A percentile compares a stretch with the other conserved stretches of the same genome.
These are phyloP conservation scores for Tinamus guttatus DNA, from an alignment of 2,113 vertebrate species.

Conservation along the genomic window DNA sequence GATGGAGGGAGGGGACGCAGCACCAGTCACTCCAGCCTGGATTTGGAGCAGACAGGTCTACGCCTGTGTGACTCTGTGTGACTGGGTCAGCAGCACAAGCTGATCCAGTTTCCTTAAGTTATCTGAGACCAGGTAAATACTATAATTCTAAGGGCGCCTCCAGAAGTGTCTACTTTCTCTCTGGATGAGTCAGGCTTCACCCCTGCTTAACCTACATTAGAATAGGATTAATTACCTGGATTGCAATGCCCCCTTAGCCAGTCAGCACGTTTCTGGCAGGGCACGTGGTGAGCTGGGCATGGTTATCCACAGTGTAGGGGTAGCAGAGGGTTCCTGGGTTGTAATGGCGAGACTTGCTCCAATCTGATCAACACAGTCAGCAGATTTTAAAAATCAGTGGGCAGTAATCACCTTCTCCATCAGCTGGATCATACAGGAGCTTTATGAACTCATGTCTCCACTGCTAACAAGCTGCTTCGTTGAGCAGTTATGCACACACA, in stretches of 20 bases:
- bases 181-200: slow-evolving; percentile 62
- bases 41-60: slow-evolving; percentile 45
- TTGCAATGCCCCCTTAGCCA: slow-evolving; percentile 48
- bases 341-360: slow-evolving; percentile 17
- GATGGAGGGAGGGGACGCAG: background rate
- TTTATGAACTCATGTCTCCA: background rate
- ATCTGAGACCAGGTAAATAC: slow-evolving; percentile 69
- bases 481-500: background rate
- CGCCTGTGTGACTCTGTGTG: slow-evolving; percentile 14
- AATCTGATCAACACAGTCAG: slow-evolving; percentile 53
- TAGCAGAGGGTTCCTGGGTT: slow-evolving; percentile 54
- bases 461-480: background rate
- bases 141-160: slow-evolving; percentile 47
- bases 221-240: slow-evolving; percentile 83
- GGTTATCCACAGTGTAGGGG: slow-evolving; percentile 22
- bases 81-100: slow-evolving; percentile 46
- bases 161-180: slow-evolving; percentile 65
- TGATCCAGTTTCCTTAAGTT: slow-evolving; percentile 46
- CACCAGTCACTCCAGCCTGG: background rate
- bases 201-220: slow-evolving; percentile 85
- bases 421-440: background rate
- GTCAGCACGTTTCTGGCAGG: slow-evolving; percentile 78
- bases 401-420: background rate
- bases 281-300: slow-evolving; percentile 72
- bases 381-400: slow-evolving; percentile 54